Evolutionary conservation across 1,140 invertebrate genomes (phyloP).

Genomic region (Trachymyrmex septentrionalis): DNA sequence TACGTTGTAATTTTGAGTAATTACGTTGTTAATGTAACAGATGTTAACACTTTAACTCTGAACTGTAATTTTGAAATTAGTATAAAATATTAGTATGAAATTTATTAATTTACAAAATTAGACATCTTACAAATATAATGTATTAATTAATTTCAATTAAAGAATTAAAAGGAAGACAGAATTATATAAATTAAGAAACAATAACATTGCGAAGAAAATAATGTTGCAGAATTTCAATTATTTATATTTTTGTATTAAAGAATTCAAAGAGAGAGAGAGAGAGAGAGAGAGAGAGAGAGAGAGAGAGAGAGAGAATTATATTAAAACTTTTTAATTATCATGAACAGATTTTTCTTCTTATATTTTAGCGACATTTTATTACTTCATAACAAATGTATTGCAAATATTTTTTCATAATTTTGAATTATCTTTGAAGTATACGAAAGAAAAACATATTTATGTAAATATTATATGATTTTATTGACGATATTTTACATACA

Average conservation of each 20-base stretch:
- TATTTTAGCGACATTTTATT: not conserved
- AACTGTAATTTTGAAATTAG: not conserved
- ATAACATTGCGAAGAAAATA: not conserved
- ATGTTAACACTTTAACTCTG: not conserved
- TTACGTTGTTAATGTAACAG: not conserved
- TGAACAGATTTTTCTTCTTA: too few species aligned
- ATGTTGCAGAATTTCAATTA: not conserved
- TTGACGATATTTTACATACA: not conserved
- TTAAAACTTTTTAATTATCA: not conserved
- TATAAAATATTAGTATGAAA: not conserved
- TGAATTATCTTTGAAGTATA: not conserved
- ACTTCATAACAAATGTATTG: not conserved
- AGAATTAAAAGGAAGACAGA: not conserved
- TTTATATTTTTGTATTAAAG: too few species aligned
- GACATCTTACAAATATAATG: not conserved
- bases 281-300: too few species aligned
- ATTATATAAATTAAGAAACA: not conserved
- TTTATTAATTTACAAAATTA: not conserved
- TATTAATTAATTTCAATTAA: not conserved
- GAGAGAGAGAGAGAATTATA: not conserved
- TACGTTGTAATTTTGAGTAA: not conserved
- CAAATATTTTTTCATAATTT: not conserved
- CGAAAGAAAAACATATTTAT: not conserved
- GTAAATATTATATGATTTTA: not conserved
- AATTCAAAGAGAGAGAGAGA: not conserved